A percentile compares a stretch with the other conserved stretches of the same genome.
phyloP scores from a whole-genome alignment of 2,797 vertebrate species.

The Rhinella marina region DNA sequence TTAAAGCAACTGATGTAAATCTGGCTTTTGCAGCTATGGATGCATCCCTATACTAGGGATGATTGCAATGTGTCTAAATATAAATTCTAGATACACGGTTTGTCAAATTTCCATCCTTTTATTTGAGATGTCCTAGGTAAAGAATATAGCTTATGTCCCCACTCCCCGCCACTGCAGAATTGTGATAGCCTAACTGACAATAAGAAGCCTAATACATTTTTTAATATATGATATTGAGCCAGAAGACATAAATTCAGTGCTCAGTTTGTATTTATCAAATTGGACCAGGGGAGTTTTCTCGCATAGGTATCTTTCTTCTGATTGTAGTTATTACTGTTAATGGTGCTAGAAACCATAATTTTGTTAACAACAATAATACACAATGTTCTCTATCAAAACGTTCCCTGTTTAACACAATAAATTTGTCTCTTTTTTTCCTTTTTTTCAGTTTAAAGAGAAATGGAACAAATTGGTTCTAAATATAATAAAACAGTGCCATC shows the following conservation, averaged over 20 bases:
- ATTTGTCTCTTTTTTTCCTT: constrained; percentile 28
- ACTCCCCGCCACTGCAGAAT: constrained; percentile 3
- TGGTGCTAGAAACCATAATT: constrained; percentile 59
- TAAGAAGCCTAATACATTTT: constrained; percentile 29
- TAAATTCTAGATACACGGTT: background rate
- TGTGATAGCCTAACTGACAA: constrained; percentile 19
- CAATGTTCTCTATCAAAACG: constrained; percentile 60
- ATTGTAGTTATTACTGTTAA: constrained; percentile 58
- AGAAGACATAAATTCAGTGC: constrained; percentile 48
- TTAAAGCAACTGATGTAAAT: background rate
- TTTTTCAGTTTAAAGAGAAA: background rate
- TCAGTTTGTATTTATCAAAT: constrained; percentile 45
- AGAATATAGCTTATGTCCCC: background rate
- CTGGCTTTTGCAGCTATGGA: background rate
- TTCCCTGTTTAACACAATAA: constrained; percentile 56
- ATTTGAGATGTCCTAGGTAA: background rate
- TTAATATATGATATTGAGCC: constrained; percentile 33
- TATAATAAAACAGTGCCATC: constrained; percentile 69
- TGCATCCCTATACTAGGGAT: background rate
- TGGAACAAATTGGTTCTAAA: background rate
- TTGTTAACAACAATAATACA: constrained; percentile 60
- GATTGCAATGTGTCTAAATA: background rate
- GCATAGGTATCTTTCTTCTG: constrained; percentile 29
- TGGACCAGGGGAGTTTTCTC: constrained; percentile 27
- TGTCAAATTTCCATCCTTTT: constrained; percentile 18